Conservation (phyloP, 1,140 invertebrate species). For the Drosophila rufa region DNA sequence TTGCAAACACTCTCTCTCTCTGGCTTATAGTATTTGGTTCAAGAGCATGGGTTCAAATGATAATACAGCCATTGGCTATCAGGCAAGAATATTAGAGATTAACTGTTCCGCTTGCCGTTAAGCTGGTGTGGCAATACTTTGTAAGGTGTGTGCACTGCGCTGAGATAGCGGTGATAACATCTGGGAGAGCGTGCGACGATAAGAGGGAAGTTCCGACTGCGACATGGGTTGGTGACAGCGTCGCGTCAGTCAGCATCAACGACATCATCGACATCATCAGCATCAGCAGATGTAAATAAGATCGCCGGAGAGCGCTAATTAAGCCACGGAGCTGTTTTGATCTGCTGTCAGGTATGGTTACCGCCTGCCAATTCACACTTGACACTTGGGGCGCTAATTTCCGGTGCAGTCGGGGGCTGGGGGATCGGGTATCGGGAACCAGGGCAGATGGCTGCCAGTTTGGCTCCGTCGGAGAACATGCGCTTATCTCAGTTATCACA, state of each 20-base stretch:
- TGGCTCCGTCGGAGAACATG: conserved; percentile 24
- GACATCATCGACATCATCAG: conserved; percentile 5
- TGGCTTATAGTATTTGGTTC: conserved; percentile 24
- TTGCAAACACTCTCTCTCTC: conserved; percentile 7
- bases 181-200: conserved; percentile 16
- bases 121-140: conserved; percentile 21
- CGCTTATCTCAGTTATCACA: conserved; percentile 33
- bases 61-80: conserved; percentile 31
- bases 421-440: not conserved
- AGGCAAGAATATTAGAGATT: conserved; percentile 38
- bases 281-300: conserved; percentile 63
- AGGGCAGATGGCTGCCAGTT: conserved; percentile 27
- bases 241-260: conserved; percentile 15
- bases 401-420: conserved; percentile 46
- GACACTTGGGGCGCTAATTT: conserved; percentile 78
- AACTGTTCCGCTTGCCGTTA: conserved; percentile 25
- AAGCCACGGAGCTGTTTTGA: conserved; percentile 68
- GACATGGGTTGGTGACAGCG: conserved; percentile 7
- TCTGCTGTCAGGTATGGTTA: conserved; percentile 67
- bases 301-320: conserved; percentile 62
- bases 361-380: conserved; percentile 80
- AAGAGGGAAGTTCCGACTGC: conserved; percentile 21
- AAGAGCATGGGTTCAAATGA: conserved; percentile 43
- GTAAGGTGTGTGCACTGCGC: conserved; percentile 30
- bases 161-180: conserved; percentile 30